A percentile compares a stretch with the other conserved stretches of the same genome.
Conservation (phyloP, 2,888 invertebrate genomes). For the Oscheius sp. region DNA sequence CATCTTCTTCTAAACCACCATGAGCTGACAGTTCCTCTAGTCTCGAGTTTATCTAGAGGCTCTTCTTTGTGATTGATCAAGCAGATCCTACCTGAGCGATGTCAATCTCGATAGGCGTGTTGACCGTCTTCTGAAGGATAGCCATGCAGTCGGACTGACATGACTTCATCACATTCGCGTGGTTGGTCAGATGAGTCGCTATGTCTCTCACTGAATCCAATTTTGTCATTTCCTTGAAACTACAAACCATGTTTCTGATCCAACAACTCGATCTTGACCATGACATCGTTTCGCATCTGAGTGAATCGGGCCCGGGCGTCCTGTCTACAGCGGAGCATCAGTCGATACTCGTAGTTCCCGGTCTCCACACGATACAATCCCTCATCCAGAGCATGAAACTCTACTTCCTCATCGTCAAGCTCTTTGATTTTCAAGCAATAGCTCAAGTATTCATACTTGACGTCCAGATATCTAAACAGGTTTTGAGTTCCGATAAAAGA, state of each 20-base stretch:
- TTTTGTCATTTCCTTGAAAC: background rate
- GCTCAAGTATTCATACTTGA: constrained; percentile 97
- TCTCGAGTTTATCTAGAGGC: constrained; percentile 1
- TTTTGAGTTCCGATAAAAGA: background rate
- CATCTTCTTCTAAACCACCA: background rate
- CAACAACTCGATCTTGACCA: constrained; percentile 94
- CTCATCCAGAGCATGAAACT: constrained; percentile 81
- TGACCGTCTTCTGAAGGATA: constrained; percentile 48
- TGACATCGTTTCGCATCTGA: constrained; percentile 84
- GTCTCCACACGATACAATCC: constrained; percentile 97
- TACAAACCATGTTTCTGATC: constrained; percentile 90
- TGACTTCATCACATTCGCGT: constrained; percentile 86
- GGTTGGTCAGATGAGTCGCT: constrained; percentile 82
- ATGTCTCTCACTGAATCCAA: constrained; percentile 85
- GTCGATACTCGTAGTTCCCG: constrained; percentile 97
- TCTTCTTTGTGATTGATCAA: background rate
- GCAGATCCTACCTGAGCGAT: constrained; percentile 41
- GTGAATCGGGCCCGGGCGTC: constrained; percentile 85
- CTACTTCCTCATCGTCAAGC: constrained; percentile 90
- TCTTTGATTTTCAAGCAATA: constrained; percentile 99
- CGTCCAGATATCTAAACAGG: constrained; percentile 84
- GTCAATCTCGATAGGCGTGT: constrained; percentile 59
- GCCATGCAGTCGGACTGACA: constrained; percentile 80
- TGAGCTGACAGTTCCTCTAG: background rate
- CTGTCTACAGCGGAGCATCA: constrained; percentile 93